Evolutionary conservation across 2,888 invertebrate species (phyloP).

Genomic region (Catocala sponsa): DNA sequence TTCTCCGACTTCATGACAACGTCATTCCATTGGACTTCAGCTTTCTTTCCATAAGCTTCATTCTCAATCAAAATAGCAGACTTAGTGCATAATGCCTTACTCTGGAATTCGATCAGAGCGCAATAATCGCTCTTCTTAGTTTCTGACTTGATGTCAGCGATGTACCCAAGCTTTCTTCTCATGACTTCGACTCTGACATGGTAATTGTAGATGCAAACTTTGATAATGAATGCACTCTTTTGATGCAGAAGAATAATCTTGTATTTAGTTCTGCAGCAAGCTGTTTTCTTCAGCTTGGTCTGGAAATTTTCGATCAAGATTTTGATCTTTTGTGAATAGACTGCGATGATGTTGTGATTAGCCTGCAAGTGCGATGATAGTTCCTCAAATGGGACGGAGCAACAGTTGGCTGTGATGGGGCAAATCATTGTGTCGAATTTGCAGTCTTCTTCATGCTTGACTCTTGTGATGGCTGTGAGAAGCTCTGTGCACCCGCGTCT

Average conservation of each 20-base stretch:
- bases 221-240: conserved; percentile 84
- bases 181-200: conserved; percentile 83
- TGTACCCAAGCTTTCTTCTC: conserved; percentile 80
- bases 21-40: conserved; percentile 84
- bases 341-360: conserved; percentile 81
- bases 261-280: conserved; percentile 83
- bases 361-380: conserved; percentile 76
- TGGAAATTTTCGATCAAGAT: conserved; percentile 85
- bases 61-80: conserved; percentile 82
- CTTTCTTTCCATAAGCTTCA: conserved; percentile 82
- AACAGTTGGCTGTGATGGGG: conserved; percentile 81
- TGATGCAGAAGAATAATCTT: conserved; percentile 81
- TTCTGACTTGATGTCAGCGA: conserved; percentile 76
- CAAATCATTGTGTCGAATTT: conserved; percentile 82
- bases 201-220: conserved; percentile 85
- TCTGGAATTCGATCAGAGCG: conserved; percentile 82
- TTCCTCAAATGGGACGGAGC: conserved; percentile 79
- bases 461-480: conserved; percentile 73
- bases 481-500: conserved; percentile 84
- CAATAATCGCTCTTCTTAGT: conserved; percentile 81
- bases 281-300: conserved; percentile 82
- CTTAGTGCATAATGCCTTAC: conserved; percentile 79
- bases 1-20: conserved; percentile 79
- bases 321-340: conserved; percentile 84
- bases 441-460: conserved; percentile 82